Percentiles rank a stretch among this genome's conserved stretches.
These are phyloP conservation scores for Sarcophilus harrisii DNA, from an alignment of 2,797 vertebrate species.

Conservation along the genomic window DNA sequence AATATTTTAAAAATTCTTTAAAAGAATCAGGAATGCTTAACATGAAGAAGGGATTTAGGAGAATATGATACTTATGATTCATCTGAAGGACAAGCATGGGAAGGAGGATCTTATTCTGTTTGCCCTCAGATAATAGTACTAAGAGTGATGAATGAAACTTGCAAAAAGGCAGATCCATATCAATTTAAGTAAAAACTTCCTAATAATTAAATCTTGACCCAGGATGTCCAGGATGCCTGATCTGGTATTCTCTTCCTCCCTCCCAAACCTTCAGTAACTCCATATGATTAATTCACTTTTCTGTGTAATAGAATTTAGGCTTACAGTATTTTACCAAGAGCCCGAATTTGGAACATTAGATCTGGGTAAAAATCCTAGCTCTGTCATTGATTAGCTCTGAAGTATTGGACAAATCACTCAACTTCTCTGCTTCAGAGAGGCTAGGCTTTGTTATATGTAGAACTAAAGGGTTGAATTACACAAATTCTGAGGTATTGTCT, in stretches of 20 bases:
- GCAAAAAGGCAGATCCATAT: background rate
- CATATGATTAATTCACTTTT: background rate
- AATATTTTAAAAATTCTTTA: too few species aligned
- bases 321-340: background rate
- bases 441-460: background rate
- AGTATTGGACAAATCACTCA: background rate
- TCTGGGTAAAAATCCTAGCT: background rate
- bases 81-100: background rate
- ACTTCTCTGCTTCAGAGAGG: background rate
- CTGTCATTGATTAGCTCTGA: background rate
- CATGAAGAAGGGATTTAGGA: background rate
- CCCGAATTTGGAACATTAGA: background rate
- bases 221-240: too few species aligned
- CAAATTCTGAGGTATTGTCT: background rate
- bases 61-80: background rate
- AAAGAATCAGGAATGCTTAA: background rate
- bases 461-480: background rate
- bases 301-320: too few species aligned
- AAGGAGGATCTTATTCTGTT: background rate
- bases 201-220: too few species aligned
- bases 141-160: background rate
- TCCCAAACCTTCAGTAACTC: background rate
- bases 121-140: background rate
- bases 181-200: too few species aligned
- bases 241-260: background rate